Conservation (phyloP, 1,140 invertebrate species). For the Pogonomyrmex californicus region DNA sequence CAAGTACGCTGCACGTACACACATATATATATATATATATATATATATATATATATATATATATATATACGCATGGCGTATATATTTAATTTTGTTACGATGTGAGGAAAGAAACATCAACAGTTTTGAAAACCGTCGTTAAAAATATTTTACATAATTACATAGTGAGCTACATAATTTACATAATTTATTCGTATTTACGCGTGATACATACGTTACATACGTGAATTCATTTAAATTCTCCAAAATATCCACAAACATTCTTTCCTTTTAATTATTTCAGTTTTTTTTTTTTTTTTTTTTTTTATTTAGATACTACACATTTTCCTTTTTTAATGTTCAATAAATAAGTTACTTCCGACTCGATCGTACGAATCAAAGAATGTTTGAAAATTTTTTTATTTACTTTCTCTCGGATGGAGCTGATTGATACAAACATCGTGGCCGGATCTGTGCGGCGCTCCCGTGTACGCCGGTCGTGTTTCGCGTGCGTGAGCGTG, state of each 20-base stretch:
- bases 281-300: neutral
- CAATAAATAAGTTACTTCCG: neutral
- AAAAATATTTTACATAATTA: neutral
- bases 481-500: constrained; percentile 41
- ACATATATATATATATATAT: neutral
- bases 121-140: neutral
- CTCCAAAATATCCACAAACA: too few species aligned
- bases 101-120: neutral
- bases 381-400: constrained; percentile 2
- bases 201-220: too few species aligned
- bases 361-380: neutral
- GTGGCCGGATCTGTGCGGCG: neutral
- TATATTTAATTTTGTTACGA: neutral
- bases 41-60: neutral
- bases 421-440: neutral
- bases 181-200: neutral
- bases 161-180: neutral
- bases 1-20: neutral
- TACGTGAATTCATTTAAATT: too few species aligned
- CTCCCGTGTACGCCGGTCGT: constrained; percentile 28
- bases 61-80: neutral
- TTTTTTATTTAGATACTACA: too few species aligned
- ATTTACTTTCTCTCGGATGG: constrained; percentile 19
- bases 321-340: neutral
- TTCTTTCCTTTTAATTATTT: neutral